These are phyloP conservation scores for Anas acuta DNA, from an alignment of 2,797 vertebrate species.

Conservation along the genomic window DNA sequence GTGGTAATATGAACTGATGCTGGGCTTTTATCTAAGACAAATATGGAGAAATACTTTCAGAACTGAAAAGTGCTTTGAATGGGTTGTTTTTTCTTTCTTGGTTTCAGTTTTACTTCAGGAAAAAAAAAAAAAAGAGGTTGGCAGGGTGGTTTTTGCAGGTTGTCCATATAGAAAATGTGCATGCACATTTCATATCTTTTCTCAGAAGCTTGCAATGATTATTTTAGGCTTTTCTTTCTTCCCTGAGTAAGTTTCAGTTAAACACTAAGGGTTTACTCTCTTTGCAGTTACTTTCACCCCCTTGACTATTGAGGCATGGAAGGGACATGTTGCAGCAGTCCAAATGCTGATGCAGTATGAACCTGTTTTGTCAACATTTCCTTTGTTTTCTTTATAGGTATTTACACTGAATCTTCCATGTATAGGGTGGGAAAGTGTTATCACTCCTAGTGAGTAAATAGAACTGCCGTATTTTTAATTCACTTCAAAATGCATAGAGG, in stretches of 20 bases:
- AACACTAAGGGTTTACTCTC: background rate
- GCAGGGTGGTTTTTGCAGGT: background rate
- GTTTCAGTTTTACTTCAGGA: background rate
- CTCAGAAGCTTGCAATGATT: conserved; percentile 14
- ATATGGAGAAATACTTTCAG: background rate
- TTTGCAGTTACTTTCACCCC: background rate
- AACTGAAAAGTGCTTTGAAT: background rate
- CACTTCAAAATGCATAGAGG: background rate
- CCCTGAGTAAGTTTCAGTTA: background rate
- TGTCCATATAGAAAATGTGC: background rate
- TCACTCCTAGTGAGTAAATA: background rate
- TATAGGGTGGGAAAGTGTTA: background rate
- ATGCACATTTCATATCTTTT: background rate
- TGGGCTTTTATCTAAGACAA: background rate
- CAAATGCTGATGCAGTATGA: background rate
- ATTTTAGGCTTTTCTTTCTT: conserved; percentile 15
- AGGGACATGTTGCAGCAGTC: background rate
- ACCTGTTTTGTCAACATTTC: background rate
- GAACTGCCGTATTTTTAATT: background rate
- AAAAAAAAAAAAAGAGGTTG: background rate
- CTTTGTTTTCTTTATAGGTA: background rate
- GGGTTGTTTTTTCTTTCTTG: background rate
- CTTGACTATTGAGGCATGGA: background rate
- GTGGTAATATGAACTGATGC: background rate
- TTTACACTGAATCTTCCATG: background rate